Percentiles rank a stretch among this genome's conserved stretches.
Conservation (phyloP, 2,797 vertebrate species). For the Acanthurus leucopareius region DNA sequence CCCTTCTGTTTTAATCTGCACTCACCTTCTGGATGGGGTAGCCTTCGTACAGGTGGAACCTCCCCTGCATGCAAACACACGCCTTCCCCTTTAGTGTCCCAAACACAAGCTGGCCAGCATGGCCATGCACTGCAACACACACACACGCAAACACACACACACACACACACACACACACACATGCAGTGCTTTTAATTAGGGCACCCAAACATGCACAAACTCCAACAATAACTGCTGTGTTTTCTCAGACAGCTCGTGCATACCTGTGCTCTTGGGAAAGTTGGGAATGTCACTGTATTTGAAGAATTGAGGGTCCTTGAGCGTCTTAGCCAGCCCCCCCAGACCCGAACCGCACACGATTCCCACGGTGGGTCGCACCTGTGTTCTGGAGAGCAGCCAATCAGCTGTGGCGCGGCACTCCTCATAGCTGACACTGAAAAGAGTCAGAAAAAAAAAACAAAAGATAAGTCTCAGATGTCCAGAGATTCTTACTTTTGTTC, state of each 20-base stretch:
- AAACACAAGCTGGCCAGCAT: constrained; percentile 90
- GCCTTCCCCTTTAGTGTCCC: constrained; percentile 87
- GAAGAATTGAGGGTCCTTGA: constrained; percentile 86
- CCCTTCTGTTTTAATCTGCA: not conserved
- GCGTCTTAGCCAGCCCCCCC: constrained; percentile 85
- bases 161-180: constrained; percentile 32
- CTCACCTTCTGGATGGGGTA: constrained; percentile 91
- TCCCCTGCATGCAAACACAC: constrained; percentile 93
- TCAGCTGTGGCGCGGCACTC: constrained; percentile 85
- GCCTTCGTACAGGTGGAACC: constrained; percentile 93
- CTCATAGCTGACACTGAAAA: constrained; percentile 81
- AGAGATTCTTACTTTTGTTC: not conserved
- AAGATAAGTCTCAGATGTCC: not conserved
- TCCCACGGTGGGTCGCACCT: constrained; percentile 85
- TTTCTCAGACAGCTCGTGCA: not conserved
- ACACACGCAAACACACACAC: constrained; percentile 26
- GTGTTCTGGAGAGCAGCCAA: constrained; percentile 86
- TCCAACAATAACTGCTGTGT: constrained; percentile 5
- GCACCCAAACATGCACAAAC: not conserved
- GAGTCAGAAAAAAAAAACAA: not conserved
- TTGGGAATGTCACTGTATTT: constrained; percentile 91
- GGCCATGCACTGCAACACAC: constrained; percentile 86
- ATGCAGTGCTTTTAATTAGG: not conserved
- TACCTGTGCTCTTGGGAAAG: constrained; percentile 93
- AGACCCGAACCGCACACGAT: constrained; percentile 93